Percentiles rank a stretch among this genome's conserved stretches.
These are phyloP conservation scores for Agrochola litura DNA, from an alignment of 2,888 invertebrate genomes.

Conservation along the genomic window DNA sequence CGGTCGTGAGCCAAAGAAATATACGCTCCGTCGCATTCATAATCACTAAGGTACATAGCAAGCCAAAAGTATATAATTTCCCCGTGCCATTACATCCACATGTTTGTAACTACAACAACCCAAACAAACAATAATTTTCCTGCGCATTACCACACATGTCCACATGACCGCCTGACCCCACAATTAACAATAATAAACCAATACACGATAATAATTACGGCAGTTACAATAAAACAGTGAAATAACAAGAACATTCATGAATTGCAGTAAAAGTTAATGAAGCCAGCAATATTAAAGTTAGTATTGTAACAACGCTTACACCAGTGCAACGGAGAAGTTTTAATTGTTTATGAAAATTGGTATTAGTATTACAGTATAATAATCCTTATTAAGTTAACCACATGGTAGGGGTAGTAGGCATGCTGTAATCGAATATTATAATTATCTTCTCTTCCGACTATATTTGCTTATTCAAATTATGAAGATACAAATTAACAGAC, in stretches of 20 bases:
- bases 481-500: not conserved
- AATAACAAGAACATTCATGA: constrained; percentile 30
- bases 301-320: constrained; percentile 1
- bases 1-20: not conserved
- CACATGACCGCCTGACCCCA: constrained; percentile 7
- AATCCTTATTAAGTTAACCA: constrained; percentile 3
- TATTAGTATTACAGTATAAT: constrained; percentile 11
- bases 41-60: constrained; percentile 4
- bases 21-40: not conserved
- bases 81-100: constrained; percentile 11
- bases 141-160: constrained; percentile 11
- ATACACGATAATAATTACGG: constrained; percentile 14
- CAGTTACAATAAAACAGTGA: constrained; percentile 25
- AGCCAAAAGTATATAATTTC: constrained; percentile 1
- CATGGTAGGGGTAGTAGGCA: not conserved
- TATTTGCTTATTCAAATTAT: not conserved
- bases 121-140: constrained; percentile 10
- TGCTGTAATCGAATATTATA: not conserved
- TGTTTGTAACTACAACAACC: constrained; percentile 10
- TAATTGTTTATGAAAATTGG: constrained; percentile 24
- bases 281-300: constrained; percentile 20
- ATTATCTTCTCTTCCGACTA: not conserved
- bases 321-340: constrained; percentile 11
- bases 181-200: constrained; percentile 25
- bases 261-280: constrained; percentile 48